Base-by-base conservation (phyloP, 2,113 vertebrate species). In the Rynchops niger region DNA sequence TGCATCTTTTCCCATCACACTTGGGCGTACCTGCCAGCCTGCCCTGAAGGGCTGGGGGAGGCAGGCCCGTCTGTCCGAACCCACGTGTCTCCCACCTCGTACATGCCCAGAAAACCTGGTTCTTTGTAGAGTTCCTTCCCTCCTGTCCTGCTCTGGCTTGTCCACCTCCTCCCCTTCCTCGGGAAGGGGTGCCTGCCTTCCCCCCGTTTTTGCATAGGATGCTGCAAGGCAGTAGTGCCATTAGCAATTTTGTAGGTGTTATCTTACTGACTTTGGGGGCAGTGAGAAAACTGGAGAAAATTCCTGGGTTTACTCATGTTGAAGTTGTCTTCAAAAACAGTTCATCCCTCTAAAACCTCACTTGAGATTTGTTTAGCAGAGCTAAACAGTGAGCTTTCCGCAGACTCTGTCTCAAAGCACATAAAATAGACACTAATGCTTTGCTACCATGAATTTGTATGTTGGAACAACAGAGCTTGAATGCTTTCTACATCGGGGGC, bases 31-130 rank as follows among this genome's bases (percentile, higher is more conserved):
- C 66, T 34, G 36, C 20, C 50, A 52, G 53, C 40, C 40, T 21
- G 36, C 15, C 55, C 43, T 4, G 14, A 16, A 9, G 73, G 65
- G 49, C 56, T 1, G 1, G 18, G n/a, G 40, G 52, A 45, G 9
- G 12, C 17, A 18, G 30, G 7, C 73, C 67, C 1, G 0, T 3
- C 52, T 2, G 6, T 6, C 36, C 20, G 0, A 18, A 81, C 21
- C 11, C 30, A 2, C 25, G 15, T 12, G 5, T 10, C 15, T 42
- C 52, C 67, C 67, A 42, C n/a, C 53, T 42, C 9, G 2, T 2
- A 16, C 9, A 2, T 2, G 15, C 20, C 9, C 26, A 49, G 50
- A n/a, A 56, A 50, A 34, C 22, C 22, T 26, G 13, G 8, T 80
- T 42, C 72, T 26, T 45, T 6, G 13, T 38, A 7, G 12, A 0